Base-by-base conservation (phyloP, 2,888 invertebrate genomes). In the Drosophila sordidula region DNA sequence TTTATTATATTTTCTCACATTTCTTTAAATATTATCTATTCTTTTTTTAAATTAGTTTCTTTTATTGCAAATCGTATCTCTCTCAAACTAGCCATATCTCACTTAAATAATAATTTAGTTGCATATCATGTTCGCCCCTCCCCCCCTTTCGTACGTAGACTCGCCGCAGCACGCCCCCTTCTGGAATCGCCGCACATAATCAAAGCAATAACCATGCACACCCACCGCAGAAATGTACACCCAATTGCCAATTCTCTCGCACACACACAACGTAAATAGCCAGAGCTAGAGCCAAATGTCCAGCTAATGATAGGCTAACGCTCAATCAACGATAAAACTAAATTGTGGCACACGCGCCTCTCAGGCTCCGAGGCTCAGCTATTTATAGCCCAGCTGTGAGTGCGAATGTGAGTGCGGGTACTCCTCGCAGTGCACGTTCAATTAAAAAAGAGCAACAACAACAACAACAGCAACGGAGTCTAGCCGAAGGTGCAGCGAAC, bases 301-400 rank as follows among this genome's bases (percentile, higher is more conserved):
- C 72, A 79, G 80, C 82, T 84, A 85, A 84, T 84, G 83, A 83
- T 85, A 85, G 83, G 83, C 83, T 85, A 84, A 85, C 83, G 85
- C 83, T 84, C 85, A 80, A 84, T 84, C 83, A 85, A 83, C 83
- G 83, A 84, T 84, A 85, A 85, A 79, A 80, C 83, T 83, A 84
- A 84, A 84, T 84, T 84, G 83, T 84, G 85, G 83, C 83, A 84
- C 83, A 84, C 83, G 83, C 85, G 75, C 72, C 75, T 65, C 51
- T 57, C n/a, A 55, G 70, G 65, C 73, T 70, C 34, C n/a, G 29
- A 32, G 67, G 56, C 64, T 64, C 51, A 49, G 75, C 84, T 82
- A 84, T 82, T 82, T 82, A 75, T 83, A 83, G 77, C 61, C 25
- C 47, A 14, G 55, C 55, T 58, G 55, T 45, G 45, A 56, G 44